Conservation (phyloP, 1,140 invertebrate genomes). For the Andrena cerasifolii region DNA sequence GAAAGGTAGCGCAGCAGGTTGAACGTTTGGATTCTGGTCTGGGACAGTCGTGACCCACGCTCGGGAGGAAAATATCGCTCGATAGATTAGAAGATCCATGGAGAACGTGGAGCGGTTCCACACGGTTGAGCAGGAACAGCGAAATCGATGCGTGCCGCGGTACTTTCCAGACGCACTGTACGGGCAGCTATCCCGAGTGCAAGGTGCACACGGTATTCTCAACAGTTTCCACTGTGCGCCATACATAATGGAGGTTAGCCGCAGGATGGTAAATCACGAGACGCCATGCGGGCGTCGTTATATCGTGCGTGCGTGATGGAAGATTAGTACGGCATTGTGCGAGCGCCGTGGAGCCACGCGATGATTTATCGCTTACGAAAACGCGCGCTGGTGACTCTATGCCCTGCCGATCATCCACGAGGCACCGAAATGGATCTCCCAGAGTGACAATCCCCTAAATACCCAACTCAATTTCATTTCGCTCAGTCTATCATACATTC, state of each 20-base stretch:
- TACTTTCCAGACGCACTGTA: constrained; percentile 58
- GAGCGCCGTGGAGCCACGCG: constrained; percentile 77
- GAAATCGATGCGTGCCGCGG: constrained; percentile 47
- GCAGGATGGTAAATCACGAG: constrained; percentile 81
- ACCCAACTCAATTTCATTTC: constrained; percentile 2
- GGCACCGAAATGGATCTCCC: constrained; percentile 58
- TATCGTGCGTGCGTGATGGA: constrained; percentile 81
- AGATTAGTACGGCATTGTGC: constrained; percentile 81
- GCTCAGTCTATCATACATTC: neutral
- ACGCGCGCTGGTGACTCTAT: constrained; percentile 59
- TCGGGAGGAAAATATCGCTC: constrained; percentile 16
- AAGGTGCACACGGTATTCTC: constrained; percentile 79
- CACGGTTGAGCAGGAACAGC: constrained; percentile 36
- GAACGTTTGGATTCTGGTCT: too few relatives aligned
- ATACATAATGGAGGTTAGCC: constrained; percentile 82
- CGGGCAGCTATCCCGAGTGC: constrained; percentile 68
- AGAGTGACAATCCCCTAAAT: constrained; percentile 43
- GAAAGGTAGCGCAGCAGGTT: neutral
- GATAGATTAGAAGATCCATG: neutral
- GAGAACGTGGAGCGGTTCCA: constrained; percentile 33
- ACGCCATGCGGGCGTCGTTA: constrained; percentile 82
- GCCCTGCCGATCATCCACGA: constrained; percentile 35
- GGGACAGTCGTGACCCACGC: too few relatives aligned
- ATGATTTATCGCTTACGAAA: constrained; percentile 81
- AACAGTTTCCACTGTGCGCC: constrained; percentile 79